Conservation (phyloP, 2,888 invertebrate species). For the Pollenia angustigena region DNA sequence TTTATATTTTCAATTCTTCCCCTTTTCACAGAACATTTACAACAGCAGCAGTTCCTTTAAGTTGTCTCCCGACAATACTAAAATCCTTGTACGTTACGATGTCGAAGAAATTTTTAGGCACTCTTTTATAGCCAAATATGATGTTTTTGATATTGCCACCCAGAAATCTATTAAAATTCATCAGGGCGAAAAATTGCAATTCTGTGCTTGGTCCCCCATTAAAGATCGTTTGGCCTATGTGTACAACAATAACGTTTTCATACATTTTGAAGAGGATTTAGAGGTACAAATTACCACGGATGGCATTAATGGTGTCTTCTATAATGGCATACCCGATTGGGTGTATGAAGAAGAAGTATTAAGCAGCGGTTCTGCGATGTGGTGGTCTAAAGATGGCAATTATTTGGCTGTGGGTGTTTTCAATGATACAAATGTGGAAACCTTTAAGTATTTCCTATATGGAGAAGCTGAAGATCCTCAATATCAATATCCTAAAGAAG, state of each 20-base stretch:
- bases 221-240: constrained; percentile 87
- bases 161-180: constrained; percentile 85
- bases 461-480: constrained; percentile 86
- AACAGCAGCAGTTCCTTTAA: constrained; percentile 78
- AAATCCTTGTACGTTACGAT: constrained; percentile 81
- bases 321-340: constrained; percentile 95
- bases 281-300: constrained; percentile 86
- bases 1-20: not conserved
- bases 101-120: constrained; percentile 86
- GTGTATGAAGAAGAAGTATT: constrained; percentile 96
- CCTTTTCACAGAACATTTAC: constrained; percentile 79
- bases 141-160: constrained; percentile 86
- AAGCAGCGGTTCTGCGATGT: constrained; percentile 88
- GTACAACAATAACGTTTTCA: constrained; percentile 88
- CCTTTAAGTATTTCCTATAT: constrained; percentile 88
- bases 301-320: constrained; percentile 88
- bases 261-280: constrained; percentile 78
- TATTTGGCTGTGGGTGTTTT: constrained; percentile 90
- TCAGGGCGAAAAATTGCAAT: constrained; percentile 86
- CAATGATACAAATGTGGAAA: constrained; percentile 88
- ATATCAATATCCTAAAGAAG: constrained; percentile 88
- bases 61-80: constrained; percentile 82
- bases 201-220: constrained; percentile 86
- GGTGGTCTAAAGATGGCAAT: constrained; percentile 90
- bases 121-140: constrained; percentile 87